phyloP scores from a whole-genome alignment of 2,888 invertebrate genomes.

The Mythimna loreyi region DNA sequence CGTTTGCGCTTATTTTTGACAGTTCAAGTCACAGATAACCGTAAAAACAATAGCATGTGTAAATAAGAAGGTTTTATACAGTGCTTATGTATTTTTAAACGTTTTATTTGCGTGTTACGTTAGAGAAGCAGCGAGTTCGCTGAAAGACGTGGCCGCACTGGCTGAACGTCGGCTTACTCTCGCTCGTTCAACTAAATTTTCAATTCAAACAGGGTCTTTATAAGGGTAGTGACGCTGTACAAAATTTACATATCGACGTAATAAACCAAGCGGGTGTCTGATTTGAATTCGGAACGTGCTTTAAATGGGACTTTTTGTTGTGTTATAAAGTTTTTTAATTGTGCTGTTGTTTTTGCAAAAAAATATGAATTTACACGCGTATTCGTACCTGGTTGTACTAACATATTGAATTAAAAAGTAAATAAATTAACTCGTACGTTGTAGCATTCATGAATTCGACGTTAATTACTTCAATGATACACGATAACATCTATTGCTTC shows the following conservation, averaged over 20 bases:
- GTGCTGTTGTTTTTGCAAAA: conserved; percentile 41
- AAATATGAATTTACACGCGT: conserved; percentile 4
- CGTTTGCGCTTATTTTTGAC: conserved; percentile 48
- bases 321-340: conserved; percentile 58
- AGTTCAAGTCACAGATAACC: conserved; percentile 43
- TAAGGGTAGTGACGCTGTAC: conserved; percentile 91
- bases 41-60: conserved; percentile 39
- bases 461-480: conserved; percentile 19
- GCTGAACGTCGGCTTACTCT: conserved; percentile 84
- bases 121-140: conserved; percentile 85
- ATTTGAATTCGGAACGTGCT: conserved; percentile 86
- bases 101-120: conserved; percentile 69
- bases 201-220: conserved; percentile 91
- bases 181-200: conserved; percentile 89
- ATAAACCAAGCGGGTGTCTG: conserved; percentile 88
- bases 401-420: neutral
- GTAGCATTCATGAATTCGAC: conserved; percentile 3
- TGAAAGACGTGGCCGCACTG: conserved; percentile 90
- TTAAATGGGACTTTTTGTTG: conserved; percentile 74
- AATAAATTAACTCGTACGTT: neutral
- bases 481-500: conserved; percentile 36
- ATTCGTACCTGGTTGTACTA: neutral
- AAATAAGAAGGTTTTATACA: conserved; percentile 28
- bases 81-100: conserved; percentile 50
- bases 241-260: conserved; percentile 91